Conservation (phyloP, 1,140 invertebrate species). For the Littorina saxatilis region DNA sequence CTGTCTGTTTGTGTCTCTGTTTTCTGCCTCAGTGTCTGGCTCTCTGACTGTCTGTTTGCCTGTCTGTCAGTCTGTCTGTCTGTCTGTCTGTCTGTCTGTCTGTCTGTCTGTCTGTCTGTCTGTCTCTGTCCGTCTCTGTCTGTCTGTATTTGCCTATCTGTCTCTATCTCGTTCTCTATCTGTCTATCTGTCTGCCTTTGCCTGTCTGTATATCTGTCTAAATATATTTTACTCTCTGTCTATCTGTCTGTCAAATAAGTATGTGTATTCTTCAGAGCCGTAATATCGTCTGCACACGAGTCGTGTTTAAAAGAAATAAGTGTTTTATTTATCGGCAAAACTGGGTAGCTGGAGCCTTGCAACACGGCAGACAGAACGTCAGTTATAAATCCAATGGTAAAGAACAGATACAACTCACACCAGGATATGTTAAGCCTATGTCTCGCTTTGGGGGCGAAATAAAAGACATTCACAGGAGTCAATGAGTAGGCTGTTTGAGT, state of each 20-base stretch:
- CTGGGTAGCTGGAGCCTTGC: too few species aligned
- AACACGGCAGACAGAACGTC: too few species aligned
- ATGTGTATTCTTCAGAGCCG: too few species aligned
- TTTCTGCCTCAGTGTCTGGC: background rate
- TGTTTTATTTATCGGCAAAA: too few species aligned
- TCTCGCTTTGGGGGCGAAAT: too few species aligned
- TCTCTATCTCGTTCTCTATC: background rate
- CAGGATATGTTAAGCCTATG: too few species aligned
- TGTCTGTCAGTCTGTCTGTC: background rate
- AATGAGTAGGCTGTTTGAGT: too few species aligned
- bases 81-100: background rate
- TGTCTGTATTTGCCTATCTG: background rate
- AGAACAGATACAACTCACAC: too few species aligned
- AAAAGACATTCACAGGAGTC: too few species aligned
- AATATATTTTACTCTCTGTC: background rate
- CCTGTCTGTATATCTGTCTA: background rate
- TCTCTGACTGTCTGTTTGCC: background rate
- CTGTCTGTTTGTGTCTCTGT: background rate
- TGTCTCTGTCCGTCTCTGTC: background rate
- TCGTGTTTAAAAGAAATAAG: too few species aligned
- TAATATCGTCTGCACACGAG: too few species aligned
- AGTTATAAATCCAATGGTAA: too few species aligned
- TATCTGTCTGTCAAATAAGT: background rate
- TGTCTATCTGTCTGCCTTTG: background rate
- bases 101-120: background rate